Percentiles rank a stretch among this genome's conserved stretches.
phyloP scores from a whole-genome alignment of 2,888 invertebrate species.

The Sarcophaga rosellei region DNA sequence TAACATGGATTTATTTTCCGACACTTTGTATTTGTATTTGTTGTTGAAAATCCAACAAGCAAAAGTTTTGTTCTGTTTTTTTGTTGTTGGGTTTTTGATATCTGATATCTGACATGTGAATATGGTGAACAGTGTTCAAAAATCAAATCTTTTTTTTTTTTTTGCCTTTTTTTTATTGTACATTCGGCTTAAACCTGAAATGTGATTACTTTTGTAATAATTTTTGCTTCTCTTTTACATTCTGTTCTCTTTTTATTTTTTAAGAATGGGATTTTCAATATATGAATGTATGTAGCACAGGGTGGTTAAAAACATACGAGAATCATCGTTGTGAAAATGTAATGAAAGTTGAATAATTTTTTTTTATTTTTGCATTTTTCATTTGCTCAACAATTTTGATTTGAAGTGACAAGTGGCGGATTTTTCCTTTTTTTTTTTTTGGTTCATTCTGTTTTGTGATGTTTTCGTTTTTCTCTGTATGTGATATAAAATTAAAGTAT shows the following conservation, averaged over 20 bases:
- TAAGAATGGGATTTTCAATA: background rate
- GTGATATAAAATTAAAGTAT: no score
- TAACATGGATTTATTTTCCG: conserved; percentile 68
- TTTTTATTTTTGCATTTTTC: background rate
- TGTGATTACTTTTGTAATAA: conserved; percentile 73
- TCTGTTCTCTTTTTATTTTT: background rate
- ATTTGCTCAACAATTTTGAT: conserved; percentile 55
- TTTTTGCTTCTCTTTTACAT: conserved; percentile 41
- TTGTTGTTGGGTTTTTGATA: conserved; percentile 44
- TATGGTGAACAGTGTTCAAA: conserved; percentile 44
- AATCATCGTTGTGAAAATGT: conserved; percentile 34
- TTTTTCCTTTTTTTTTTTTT: background rate
- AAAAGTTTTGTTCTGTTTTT: conserved; percentile 45
- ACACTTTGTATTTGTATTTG: conserved; percentile 59
- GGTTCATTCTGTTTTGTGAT: no score
- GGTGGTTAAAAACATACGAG: conserved; percentile 13
- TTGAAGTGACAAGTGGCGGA: conserved; percentile 49
- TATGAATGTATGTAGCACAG: background rate
- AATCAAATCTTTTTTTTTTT: conserved; percentile 71
- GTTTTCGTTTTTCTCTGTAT: no score
- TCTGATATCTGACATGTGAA: conserved; percentile 70
- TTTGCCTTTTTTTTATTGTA: conserved; percentile 1
- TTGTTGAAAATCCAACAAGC: conserved; percentile 27
- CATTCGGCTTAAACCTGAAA: conserved; percentile 70
- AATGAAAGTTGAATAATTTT: conserved; percentile 52